Percentiles rank a stretch among this genome's conserved stretches.
phyloP scores from a whole-genome alignment of 2,113 vertebrate species.

The Athene noctua region DNA sequence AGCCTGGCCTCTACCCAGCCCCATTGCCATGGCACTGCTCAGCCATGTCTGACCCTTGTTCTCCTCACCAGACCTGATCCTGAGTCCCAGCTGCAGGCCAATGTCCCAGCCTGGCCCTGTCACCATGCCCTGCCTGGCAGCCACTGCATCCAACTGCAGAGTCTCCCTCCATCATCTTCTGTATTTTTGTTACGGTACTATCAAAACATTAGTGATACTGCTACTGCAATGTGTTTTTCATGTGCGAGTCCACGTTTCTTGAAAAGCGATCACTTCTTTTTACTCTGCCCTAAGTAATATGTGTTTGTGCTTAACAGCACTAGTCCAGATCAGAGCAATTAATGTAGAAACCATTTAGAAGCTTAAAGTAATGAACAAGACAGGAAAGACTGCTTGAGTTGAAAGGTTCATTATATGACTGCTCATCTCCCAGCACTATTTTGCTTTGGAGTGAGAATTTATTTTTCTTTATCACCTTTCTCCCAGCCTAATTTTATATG shows the following conservation, averaged over 20 bases:
- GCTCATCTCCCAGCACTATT: not conserved
- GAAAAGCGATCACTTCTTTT: not conserved
- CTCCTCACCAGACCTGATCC: not conserved
- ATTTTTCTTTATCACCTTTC: not conserved
- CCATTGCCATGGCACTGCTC: not conserved
- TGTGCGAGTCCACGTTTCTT: not conserved
- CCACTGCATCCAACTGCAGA: too few species aligned
- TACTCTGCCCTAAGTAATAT: not conserved
- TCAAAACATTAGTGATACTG: not conserved
- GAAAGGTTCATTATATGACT: not conserved
- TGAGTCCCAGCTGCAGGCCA: not conserved
- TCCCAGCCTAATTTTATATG: not conserved
- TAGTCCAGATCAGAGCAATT: not conserved
- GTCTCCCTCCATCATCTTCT: not conserved
- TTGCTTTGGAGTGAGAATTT: not conserved
- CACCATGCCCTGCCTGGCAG: rapidly evolving
- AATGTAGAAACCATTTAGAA: not conserved
- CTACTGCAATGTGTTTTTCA: not conserved
- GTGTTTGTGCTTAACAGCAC: not conserved
- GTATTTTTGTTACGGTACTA: not conserved
- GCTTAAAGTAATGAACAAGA: not conserved
- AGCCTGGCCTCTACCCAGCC: rapidly evolving
- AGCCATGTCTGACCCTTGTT: not conserved
- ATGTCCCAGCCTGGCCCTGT: too few species aligned
- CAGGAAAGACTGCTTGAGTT: not conserved